Conservation (phyloP, 2,888 invertebrate genomes). For the Drosophila monieri region DNA sequence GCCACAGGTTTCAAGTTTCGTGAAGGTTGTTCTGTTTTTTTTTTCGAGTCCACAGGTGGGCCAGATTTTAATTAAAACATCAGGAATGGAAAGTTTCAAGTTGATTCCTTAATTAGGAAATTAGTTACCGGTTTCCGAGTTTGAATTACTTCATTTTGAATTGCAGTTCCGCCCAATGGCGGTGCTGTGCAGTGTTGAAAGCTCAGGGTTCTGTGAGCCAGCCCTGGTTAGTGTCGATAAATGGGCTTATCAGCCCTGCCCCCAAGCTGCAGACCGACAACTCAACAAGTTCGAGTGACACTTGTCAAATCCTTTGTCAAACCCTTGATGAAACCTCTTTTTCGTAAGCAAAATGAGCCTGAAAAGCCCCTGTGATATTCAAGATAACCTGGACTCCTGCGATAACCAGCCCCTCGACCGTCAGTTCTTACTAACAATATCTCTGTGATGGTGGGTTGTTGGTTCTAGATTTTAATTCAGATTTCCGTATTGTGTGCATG, state of each 20-base stretch:
- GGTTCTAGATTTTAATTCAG: slow-evolving; percentile 35
- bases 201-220: not conserved
- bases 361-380: not conserved
- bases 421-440: slow-evolving; percentile 3
- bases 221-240: not conserved
- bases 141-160: not conserved
- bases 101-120: not conserved
- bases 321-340: not conserved
- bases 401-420: slow-evolving; percentile 10
- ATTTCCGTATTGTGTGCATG: not conserved
- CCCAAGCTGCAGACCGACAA: not conserved
- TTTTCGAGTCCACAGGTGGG: slow-evolving; percentile 19
- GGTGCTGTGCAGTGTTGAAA: not conserved
- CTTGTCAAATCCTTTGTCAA: not conserved
- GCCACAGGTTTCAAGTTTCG: slow-evolving; percentile 22
- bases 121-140: not conserved
- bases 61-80: not conserved
- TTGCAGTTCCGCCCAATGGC: not conserved
- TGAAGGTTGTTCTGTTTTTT: not conserved
- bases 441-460: not conserved
- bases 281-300: slow-evolving; percentile 3
- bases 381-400: not conserved
- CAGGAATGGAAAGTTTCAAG: not conserved
- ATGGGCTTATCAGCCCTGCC: not conserved
- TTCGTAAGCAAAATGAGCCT: not conserved